Evolutionary conservation across 2,797 vertebrate species (phyloP).

Genomic region (Babyrousa celebensis): DNA sequence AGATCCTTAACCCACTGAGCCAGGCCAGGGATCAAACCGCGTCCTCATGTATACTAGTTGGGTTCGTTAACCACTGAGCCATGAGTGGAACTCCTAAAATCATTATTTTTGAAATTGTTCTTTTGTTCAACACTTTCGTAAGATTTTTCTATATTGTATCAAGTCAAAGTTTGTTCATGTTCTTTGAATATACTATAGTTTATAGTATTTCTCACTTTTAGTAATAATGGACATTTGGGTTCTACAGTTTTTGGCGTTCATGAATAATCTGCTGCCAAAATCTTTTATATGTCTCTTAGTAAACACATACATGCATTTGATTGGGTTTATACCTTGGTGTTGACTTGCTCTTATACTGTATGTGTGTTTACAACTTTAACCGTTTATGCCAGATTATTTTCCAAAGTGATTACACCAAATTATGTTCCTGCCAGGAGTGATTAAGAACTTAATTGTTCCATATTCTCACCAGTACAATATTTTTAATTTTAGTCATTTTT

Average conservation of each 20-base stretch:
- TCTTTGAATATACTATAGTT: background rate
- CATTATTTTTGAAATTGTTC: background rate
- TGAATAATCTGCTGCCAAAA: background rate
- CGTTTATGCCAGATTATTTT: background rate
- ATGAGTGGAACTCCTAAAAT: background rate
- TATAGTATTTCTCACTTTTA: background rate
- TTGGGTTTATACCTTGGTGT: background rate
- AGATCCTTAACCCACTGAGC: too few relatives aligned
- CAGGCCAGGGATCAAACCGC: too few relatives aligned
- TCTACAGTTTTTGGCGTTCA: background rate
- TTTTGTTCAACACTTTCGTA: background rate
- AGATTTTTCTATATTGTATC: background rate
- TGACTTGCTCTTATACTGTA: background rate
- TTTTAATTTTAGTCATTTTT: slow-evolving; percentile 48
- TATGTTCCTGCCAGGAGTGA: background rate
- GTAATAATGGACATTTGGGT: background rate
- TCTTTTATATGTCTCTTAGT: background rate
- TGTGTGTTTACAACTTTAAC: background rate
- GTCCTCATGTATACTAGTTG: too few relatives aligned
- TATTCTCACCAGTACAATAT: background rate
- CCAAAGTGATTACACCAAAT: background rate
- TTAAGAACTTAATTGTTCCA: background rate
- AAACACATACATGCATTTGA: background rate
- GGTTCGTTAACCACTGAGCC: too few relatives aligned
- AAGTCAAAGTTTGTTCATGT: background rate